These are phyloP conservation scores for Thelaira solivaga DNA, from an alignment of 2,888 invertebrate genomes.

Conservation along the genomic window DNA sequence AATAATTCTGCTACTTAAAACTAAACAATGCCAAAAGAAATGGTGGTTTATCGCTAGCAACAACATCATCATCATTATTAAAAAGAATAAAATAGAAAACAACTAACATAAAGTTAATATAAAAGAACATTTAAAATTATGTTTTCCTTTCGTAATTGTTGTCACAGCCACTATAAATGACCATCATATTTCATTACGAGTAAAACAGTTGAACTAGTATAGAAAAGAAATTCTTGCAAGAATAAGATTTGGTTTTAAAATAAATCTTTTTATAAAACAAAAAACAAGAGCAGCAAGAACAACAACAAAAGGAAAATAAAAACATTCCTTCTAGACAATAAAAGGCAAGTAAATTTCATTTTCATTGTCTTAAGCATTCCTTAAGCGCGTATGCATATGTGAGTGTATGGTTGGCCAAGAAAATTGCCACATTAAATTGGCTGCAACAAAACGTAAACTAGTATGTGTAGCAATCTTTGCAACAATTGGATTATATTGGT, in stretches of 20 bases:
- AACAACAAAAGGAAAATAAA: too few species aligned
- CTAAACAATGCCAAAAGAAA: slow-evolving; percentile 56
- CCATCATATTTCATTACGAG: slow-evolving; percentile 53
- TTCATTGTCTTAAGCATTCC: slow-evolving; percentile 36
- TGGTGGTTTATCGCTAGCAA: slow-evolving; percentile 41
- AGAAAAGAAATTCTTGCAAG: neutral
- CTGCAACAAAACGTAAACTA: slow-evolving; percentile 25
- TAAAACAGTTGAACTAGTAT: neutral
- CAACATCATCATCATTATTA: neutral
- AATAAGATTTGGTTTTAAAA: neutral
- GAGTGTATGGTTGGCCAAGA: slow-evolving; percentile 31
- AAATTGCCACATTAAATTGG: slow-evolving; percentile 56
- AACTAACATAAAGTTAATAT: neutral
- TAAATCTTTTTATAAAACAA: slow-evolving; percentile 2
- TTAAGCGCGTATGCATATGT: neutral
- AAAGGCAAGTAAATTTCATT: slow-evolving; percentile 52
- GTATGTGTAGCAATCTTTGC: slow-evolving; percentile 29
- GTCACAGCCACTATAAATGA: slow-evolving; percentile 60
- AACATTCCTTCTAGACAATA: slow-evolving; percentile 42
- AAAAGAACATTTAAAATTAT: slow-evolving; percentile 48
- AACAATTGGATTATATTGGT: slow-evolving; percentile 39
- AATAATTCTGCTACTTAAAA: slow-evolving; percentile 49
- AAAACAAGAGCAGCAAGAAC: too few species aligned
- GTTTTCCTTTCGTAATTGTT: slow-evolving; percentile 61
- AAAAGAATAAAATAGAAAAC: slow-evolving; percentile 1